Evolutionary conservation across 2,797 vertebrate genomes (phyloP).

Genomic region (Acanthornis magna): DNA sequence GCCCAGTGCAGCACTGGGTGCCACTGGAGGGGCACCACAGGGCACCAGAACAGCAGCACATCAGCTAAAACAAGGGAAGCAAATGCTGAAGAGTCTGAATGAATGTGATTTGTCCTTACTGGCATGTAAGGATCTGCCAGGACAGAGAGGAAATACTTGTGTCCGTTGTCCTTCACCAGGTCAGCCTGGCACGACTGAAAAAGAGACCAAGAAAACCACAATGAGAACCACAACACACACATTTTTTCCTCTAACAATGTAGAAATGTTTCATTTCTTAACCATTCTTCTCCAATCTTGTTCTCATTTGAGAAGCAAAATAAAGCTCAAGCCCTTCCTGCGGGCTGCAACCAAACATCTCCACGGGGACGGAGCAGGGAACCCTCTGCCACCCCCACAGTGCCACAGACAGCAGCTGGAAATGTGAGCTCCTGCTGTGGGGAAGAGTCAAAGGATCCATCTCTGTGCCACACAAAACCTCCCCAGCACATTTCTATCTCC

Average conservation of each 20-base stretch:
- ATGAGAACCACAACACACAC: neutral
- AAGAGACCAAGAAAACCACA: neutral
- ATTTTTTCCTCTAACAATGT: neutral
- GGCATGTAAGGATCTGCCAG: slow-evolving; percentile 97
- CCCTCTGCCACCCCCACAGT: neutral
- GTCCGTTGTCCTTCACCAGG: slow-evolving; percentile 96
- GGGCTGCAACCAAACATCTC: neutral
- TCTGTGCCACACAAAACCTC: neutral
- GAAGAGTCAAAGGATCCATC: neutral
- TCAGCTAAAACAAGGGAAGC: neutral
- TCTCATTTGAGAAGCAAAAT: neutral
- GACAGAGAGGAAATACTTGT: slow-evolving; percentile 98
- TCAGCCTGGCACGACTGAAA: slow-evolving; percentile 95
- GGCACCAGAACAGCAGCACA: neutral
- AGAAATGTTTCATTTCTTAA: neutral
- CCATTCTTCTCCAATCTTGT: neutral
- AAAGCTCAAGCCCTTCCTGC: neutral
- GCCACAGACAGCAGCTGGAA: neutral
- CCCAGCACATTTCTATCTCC: neutral
- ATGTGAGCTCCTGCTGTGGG: neutral
- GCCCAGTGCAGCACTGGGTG: neutral
- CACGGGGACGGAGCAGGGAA: neutral
- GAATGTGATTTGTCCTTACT: slow-evolving; percentile 77
- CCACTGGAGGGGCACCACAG: neutral
- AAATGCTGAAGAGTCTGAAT: neutral